Conservation (phyloP, 1,140 invertebrate genomes). For the Drosophila albomicans region DNA sequence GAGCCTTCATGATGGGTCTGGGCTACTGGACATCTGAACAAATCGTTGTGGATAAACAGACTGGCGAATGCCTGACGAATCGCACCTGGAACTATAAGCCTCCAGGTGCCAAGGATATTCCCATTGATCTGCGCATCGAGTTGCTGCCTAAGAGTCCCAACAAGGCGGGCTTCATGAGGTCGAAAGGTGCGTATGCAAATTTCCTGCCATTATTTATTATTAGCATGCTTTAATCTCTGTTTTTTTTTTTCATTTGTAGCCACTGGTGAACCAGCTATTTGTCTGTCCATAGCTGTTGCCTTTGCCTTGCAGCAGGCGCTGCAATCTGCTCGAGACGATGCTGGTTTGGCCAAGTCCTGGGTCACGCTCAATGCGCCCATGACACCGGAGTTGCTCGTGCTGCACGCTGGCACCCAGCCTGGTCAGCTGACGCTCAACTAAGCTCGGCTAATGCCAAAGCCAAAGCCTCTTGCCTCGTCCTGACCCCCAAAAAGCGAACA, state of each 20-base stretch:
- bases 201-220: not conserved
- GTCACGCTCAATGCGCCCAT: slow-evolving; percentile 85
- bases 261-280: slow-evolving; percentile 92
- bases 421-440: slow-evolving; percentile 66
- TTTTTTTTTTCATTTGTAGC: slow-evolving; percentile 29
- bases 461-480: not conserved
- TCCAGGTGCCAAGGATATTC: slow-evolving; percentile 92
- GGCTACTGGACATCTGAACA: slow-evolving; percentile 92
- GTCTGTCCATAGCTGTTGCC: slow-evolving; percentile 88
- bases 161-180: slow-evolving; percentile 89
- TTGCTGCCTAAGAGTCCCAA: slow-evolving; percentile 91
- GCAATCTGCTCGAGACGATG: slow-evolving; percentile 87
- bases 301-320: slow-evolving; percentile 91
- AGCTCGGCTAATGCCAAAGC: slow-evolving; percentile 10
- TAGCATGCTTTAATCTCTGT: not conserved
- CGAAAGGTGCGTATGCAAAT: slow-evolving; percentile 88
- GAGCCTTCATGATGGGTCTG: slow-evolving; percentile 93
- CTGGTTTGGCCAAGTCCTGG: slow-evolving; percentile 86
- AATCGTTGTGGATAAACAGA: slow-evolving; percentile 87
- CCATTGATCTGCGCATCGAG: slow-evolving; percentile 92
- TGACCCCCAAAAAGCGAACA: slow-evolving; percentile 6
- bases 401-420: slow-evolving; percentile 74
- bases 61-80: slow-evolving; percentile 89
- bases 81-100: slow-evolving; percentile 94
- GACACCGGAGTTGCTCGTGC: slow-evolving; percentile 85